A percentile compares a stretch with the other conserved stretches of the same genome.
Evolutionary conservation across 1,140 invertebrate species (phyloP).

Genomic region (Odontomachus brunneus): DNA sequence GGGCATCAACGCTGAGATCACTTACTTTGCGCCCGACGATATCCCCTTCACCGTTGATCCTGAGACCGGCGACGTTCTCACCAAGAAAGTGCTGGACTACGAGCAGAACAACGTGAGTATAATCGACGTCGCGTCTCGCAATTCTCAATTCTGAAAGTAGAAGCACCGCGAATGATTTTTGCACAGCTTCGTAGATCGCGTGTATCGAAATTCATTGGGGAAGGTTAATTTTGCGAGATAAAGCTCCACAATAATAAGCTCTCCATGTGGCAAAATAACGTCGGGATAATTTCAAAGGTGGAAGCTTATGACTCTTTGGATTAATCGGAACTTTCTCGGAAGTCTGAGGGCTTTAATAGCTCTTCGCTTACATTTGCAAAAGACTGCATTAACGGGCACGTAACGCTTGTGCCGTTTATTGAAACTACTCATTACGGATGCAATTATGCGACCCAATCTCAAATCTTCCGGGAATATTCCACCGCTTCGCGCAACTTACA

Average conservation of each 20-base stretch:
- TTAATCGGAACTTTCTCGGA: not conserved
- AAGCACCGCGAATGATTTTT: too few relatives aligned
- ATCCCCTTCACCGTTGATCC: slow-evolving; percentile 92
- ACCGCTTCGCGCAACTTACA: not conserved
- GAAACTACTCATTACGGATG: not conserved
- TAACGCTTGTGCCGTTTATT: not conserved
- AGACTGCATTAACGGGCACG: not conserved
- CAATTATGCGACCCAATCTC: slow-evolving; percentile 7
- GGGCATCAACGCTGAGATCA: slow-evolving; percentile 87
- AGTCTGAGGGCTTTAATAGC: not conserved
- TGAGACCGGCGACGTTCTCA: slow-evolving; percentile 91
- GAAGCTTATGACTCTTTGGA: not conserved
- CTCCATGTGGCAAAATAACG: not conserved
- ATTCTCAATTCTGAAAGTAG: not conserved
- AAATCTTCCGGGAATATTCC: slow-evolving; percentile 11
- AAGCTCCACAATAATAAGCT: not conserved
- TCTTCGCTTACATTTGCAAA: not conserved
- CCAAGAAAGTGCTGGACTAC: slow-evolving; percentile 92
- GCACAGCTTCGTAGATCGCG: too few relatives aligned
- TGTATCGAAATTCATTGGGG: too few relatives aligned
- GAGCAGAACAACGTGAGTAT: slow-evolving; percentile 91
- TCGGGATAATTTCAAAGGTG: not conserved
- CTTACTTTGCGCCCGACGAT: slow-evolving; percentile 91
- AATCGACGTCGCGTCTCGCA: slow-evolving; percentile 16
- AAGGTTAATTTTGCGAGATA: too few relatives aligned